phyloP scores from a whole-genome alignment of 2,888 invertebrate genomes.

The Rhingia rostrata region DNA sequence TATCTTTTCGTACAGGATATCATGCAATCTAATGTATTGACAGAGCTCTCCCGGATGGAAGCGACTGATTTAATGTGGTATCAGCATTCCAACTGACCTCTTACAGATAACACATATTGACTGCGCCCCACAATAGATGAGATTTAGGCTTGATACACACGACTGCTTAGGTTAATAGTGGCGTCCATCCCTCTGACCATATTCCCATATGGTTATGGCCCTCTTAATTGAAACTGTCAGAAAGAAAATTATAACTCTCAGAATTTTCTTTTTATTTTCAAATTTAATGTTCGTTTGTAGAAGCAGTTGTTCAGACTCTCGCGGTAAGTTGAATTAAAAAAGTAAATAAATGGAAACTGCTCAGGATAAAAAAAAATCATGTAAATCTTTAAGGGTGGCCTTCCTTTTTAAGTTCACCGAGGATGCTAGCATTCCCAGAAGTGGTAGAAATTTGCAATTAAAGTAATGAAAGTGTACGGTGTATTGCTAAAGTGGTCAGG shows the following conservation, averaged over 20 bases:
- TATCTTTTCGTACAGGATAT: slow-evolving; percentile 15
- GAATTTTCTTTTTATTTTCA: slow-evolving; percentile 2
- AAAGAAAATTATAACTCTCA: slow-evolving; percentile 43
- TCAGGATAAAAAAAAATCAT: slow-evolving; percentile 33
- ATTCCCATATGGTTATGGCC: slow-evolving; percentile 16
- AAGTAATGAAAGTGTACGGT: slow-evolving; percentile 57
- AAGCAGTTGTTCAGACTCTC: slow-evolving; percentile 50
- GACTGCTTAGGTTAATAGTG: slow-evolving; percentile 19
- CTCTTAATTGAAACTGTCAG: slow-evolving; percentile 38
- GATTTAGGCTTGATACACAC: neutral
- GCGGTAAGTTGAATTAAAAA: slow-evolving; percentile 54
- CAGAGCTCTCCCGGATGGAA: slow-evolving; percentile 6
- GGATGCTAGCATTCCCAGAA: slow-evolving; percentile 9
- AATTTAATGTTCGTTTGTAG: slow-evolving; percentile 54
- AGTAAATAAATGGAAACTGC: slow-evolving; percentile 5
- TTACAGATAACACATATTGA: neutral
- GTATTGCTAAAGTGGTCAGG: slow-evolving; percentile 60
- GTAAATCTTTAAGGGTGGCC: slow-evolving; percentile 48
- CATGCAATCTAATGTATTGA: slow-evolving; percentile 10
- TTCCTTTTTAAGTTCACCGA: neutral
- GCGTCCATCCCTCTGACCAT: slow-evolving; percentile 6
- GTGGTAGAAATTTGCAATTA: slow-evolving; percentile 49
- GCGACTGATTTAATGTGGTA: slow-evolving; percentile 36
- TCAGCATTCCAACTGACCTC: slow-evolving; percentile 42
- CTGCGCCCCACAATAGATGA: neutral